Base-by-base conservation (phyloP, 92 coral and sea anemone genomes). In the Zoanthus solanderi region DNA sequence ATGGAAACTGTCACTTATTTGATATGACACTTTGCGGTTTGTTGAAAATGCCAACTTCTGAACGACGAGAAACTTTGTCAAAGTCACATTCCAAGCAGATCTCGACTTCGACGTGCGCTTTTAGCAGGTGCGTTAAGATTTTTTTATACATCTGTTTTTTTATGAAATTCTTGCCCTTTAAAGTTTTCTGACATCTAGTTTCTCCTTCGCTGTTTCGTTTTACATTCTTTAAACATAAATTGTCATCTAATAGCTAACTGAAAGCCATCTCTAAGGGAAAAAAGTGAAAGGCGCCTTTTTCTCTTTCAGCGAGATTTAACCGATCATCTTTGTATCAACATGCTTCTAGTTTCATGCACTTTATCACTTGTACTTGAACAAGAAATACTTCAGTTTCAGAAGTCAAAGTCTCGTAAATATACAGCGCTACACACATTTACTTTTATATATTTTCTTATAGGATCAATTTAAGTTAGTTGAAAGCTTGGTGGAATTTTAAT, bases 11-110 rank as follows among this genome's bases (percentile, higher is more conserved):
- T 52, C 76, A 81, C 85, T 81, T 42, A 81, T 67, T 32, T 58
- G 57, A 81, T 37, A 80, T 81, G 50, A n/a, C 75, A 81, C 76
- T 42, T 81, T 81, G 85, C 71, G 85, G 85, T 81, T 81, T 81
- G 60, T 45, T 81, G 29, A 81, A 67, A 65, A 81, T 81, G 75
- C 85, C 61, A 81, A 48, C 75, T 81, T 81, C 85, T 17, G 52
- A 81, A 47, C 76, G 85, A 18, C 63, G 85, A 81, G 75, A 18
- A 66, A 48, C 42, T n/a, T 56, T 54, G 82, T 65, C 85, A 46
- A 81, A 81, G 61, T 47, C 60, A 23, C 63, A 63, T 30, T 18
- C 75, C 14, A 81, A 18, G 44, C 75, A 81, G 23, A 34, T 50
- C 75, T 67, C 85, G 61, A 46, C 60, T 6, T 44, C 85, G 30